Base-by-base conservation (phyloP, 2,113 vertebrate species). In the Paradisaea rubra region DNA sequence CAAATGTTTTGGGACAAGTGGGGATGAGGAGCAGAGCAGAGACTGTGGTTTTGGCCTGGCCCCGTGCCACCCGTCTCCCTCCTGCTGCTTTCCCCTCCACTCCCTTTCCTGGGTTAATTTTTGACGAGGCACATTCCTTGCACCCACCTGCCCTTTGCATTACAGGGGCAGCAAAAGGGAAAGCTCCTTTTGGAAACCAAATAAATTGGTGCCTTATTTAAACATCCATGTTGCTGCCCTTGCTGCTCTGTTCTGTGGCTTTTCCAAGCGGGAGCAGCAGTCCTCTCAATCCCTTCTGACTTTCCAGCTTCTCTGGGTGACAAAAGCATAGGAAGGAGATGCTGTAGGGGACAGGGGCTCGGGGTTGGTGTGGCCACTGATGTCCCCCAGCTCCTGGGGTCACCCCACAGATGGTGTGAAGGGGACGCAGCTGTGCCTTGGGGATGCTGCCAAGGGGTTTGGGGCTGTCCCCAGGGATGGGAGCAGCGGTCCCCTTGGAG, bases 91-190 rank as follows among this genome's bases (percentile, higher is more conserved):
- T 57, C 78, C 47, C 66, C 72, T 57, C 7, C 8, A 33, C 60
- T 79, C 30, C 13, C 3, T 71, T 56, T 21, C 88, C 63, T 33
- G 71, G 68, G 86, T 95, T 95, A 95, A 93, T 94, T 92, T 95
- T 94, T 96, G 86, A 92, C 59, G 2, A 86, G 80, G 54, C 28
- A 13, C 68, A 53, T 92, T 91, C 69, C 79, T 56, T 45, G 52
- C 69, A 64, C 54, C 71, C 10, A 5, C 81, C 59, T 81, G 81
- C 89, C 72, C 81, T 88, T 86, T n/a, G 30, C 30, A 30, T 90
- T 64, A 35, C 23, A 0, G 2, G 39, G 45, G 41, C 69, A 56
- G 86, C 4, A 23, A 23, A 44, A 21, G 60, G 45, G 59, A 60
- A 41, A 73, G 14, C 56, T 50, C 57, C 31, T 72, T 90, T 56